These are phyloP conservation scores for Neelides sp. DNA, from an alignment of 1,140 invertebrate genomes.

Conservation along the genomic window DNA sequence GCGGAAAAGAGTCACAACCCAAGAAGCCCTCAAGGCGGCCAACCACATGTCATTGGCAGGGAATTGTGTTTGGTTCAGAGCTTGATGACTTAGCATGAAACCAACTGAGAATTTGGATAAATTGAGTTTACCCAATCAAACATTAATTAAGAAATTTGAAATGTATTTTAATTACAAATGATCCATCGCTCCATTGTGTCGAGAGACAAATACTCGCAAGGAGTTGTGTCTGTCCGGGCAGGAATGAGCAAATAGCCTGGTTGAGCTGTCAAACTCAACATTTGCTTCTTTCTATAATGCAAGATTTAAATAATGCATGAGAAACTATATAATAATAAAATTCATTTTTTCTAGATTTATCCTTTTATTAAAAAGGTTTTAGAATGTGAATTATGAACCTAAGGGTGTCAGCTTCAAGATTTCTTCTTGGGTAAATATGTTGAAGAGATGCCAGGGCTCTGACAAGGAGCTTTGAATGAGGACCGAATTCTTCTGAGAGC, in stretches of 20 bases:
- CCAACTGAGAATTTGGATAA: slow-evolving; percentile 54
- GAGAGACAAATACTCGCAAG: slow-evolving; percentile 90
- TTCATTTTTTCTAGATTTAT: background rate
- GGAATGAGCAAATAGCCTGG: slow-evolving; percentile 83
- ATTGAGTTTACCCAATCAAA: slow-evolving; percentile 6
- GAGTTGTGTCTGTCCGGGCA: slow-evolving; percentile 87
- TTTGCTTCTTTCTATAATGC: slow-evolving; percentile 59
- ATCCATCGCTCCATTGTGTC: slow-evolving; percentile 95
- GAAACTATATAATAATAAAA: background rate
- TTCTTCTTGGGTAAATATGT: slow-evolving; percentile 73
- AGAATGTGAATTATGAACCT: slow-evolving; percentile 36
- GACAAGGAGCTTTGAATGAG: slow-evolving; percentile 75
- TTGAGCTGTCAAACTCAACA: slow-evolving; percentile 84
- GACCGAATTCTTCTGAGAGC: slow-evolving; percentile 90
- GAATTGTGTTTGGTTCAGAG: slow-evolving; percentile 46
- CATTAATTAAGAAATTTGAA: background rate
- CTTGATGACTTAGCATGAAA: slow-evolving; percentile 75
- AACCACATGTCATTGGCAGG: slow-evolving; percentile 79
- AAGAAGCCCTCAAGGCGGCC: slow-evolving; percentile 77
- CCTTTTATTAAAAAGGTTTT: too few species aligned
- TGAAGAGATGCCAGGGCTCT: slow-evolving; percentile 76
- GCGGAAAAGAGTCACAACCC: slow-evolving; percentile 86
- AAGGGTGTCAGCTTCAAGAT: slow-evolving; percentile 88
- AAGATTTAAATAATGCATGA: slow-evolving; percentile 5
- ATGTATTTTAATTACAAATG: slow-evolving; percentile 47